Evolutionary conservation across 2,888 invertebrate species (phyloP).

Genomic region (Gibbula magus): DNA sequence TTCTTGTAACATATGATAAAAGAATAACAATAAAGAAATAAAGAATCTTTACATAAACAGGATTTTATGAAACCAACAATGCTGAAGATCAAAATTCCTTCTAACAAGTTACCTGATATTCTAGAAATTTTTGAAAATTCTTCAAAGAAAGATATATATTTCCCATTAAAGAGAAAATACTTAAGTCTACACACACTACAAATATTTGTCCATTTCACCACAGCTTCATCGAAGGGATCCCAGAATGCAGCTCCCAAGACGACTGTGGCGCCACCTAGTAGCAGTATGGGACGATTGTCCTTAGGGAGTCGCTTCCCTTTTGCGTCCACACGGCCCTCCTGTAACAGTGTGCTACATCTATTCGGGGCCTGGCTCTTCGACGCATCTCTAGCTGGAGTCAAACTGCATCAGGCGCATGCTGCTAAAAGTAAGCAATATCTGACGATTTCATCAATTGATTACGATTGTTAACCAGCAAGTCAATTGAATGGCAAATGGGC

Average conservation of each 20-base stretch:
- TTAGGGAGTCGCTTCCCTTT: conserved; percentile 65
- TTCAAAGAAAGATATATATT: too few species aligned
- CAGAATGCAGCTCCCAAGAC: conserved; percentile 27
- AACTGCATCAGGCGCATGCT: conserved; percentile 73
- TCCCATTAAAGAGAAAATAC: too few species aligned
- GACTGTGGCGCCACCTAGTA: conserved; percentile 66
- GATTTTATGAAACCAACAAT: too few species aligned
- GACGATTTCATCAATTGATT: neutral
- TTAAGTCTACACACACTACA: too few species aligned
- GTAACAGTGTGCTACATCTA: conserved; percentile 94
- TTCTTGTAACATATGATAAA: too few species aligned
- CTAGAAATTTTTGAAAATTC: too few species aligned
- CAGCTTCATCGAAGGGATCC: neutral
- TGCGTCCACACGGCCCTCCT: conserved; percentile 84
- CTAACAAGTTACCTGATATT: too few species aligned
- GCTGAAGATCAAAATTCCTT: too few species aligned
- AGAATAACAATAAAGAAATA: too few species aligned
- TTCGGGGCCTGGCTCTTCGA: conserved; percentile 98
- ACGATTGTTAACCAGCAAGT: too few species aligned
- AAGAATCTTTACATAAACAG: too few species aligned
- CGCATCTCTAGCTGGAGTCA: conserved; percentile 92
- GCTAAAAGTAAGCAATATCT: conserved; percentile 57
- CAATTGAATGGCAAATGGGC: neutral
- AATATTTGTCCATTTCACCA: too few species aligned
- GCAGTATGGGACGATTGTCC: conserved; percentile 46